phyloP scores from a whole-genome alignment of 2,888 invertebrate genomes.

The Rhagonycha fulva region DNA sequence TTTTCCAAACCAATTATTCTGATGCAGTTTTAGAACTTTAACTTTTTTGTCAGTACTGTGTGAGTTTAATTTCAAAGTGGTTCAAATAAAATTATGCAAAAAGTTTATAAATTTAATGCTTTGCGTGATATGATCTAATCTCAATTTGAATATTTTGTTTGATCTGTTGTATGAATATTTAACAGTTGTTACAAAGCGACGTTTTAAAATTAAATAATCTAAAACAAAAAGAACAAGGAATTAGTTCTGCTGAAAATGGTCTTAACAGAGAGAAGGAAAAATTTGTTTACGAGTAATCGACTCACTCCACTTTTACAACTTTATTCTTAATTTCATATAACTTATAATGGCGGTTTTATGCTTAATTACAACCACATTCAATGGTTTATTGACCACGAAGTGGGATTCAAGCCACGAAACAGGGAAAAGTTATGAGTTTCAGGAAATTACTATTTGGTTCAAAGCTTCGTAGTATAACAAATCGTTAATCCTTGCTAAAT shows the following conservation, averaged over 20 bases:
- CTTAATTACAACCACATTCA: not conserved
- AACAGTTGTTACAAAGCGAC: not conserved
- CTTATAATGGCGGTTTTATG: not conserved
- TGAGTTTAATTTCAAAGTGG: not conserved
- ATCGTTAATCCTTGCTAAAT: not conserved
- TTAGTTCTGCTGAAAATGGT: not conserved
- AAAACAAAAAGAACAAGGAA: not conserved
- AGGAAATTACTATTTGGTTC: not conserved
- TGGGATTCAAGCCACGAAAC: not conserved
- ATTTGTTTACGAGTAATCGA: too few species aligned
- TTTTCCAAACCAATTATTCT: too few species aligned
- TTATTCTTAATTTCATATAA: not conserved
- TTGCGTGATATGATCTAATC: not conserved
- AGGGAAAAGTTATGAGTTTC: not conserved
- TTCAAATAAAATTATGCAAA: not conserved
- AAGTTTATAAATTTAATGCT: not conserved
- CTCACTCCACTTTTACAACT: too few species aligned
- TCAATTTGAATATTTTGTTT: not conserved
- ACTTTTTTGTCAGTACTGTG: not conserved
- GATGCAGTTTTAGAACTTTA: too few species aligned
- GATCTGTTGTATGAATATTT: not conserved
- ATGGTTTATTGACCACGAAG: not conserved
- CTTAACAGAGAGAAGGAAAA: not conserved
- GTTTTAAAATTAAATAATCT: not conserved
- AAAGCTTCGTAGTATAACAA: not conserved